These are phyloP conservation scores for Orbicella faveolata DNA, from an alignment of 64 coral and sea anemone species.

Conservation along the genomic window DNA sequence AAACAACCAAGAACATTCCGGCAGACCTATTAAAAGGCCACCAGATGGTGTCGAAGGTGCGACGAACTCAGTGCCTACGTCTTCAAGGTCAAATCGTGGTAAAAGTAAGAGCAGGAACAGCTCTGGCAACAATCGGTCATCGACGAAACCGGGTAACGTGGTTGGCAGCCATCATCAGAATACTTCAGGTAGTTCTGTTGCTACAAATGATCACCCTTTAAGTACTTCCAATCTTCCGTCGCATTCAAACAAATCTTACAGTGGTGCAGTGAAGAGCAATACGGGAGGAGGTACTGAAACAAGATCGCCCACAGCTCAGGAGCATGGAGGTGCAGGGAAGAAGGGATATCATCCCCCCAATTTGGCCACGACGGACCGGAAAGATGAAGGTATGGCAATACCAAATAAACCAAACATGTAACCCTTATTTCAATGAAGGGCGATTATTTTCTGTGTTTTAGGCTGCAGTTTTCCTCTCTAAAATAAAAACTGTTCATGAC, in stretches of 20 bases:
- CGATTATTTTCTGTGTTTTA: too few species aligned
- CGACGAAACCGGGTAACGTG: not conserved
- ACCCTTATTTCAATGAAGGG: too few species aligned
- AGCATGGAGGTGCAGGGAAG: not conserved
- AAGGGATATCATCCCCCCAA: not conserved
- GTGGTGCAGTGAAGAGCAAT: not conserved
- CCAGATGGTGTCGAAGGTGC: not conserved
- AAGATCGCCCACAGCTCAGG: not conserved
- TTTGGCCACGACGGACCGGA: not conserved
- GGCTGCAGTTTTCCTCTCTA: too few species aligned
- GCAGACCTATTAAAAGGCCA: not conserved
- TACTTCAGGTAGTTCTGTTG: not conserved
- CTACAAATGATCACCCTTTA: not conserved
- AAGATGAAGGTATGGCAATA: not conserved
- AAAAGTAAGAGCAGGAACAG: not conserved
- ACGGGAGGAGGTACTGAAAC: not conserved
- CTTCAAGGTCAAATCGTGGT: not conserved
- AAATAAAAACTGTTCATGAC: too few species aligned
- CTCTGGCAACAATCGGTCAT: not conserved
- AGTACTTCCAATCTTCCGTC: accelerated
- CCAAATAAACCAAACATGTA: too few species aligned
- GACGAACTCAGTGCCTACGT: too few species aligned
- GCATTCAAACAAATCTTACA: not conserved
- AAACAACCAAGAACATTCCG: not conserved
- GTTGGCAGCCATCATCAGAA: not conserved